Conservation (phyloP, 2,888 invertebrate genomes). For the Paralinhomoeus sp. region DNA sequence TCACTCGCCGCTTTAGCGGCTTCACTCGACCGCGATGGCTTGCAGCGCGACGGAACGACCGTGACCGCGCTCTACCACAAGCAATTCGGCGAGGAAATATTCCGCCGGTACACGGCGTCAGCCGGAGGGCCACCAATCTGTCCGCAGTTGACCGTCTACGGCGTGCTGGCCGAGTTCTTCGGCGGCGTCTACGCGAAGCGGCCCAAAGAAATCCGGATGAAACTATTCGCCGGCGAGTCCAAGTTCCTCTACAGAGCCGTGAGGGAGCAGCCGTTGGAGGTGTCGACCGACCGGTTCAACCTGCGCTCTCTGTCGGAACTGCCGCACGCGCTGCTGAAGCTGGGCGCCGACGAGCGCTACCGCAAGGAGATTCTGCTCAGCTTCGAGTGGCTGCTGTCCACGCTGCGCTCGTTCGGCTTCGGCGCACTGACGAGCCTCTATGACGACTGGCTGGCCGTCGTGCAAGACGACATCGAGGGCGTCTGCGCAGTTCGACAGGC, state of each 20-base stretch:
- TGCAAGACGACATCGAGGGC: too few species aligned
- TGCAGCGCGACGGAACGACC: not conserved
- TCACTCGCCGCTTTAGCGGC: too few species aligned
- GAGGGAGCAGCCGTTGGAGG: not conserved
- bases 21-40: too few species aligned
- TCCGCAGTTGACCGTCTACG: not conserved
- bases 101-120: not conserved
- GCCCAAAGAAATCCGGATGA: not conserved
- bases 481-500: too few species aligned
- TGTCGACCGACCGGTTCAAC: not conserved
- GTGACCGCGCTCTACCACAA: slow-evolving; percentile 3
- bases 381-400: not conserved
- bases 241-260: not conserved
- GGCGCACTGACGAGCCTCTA: not conserved
- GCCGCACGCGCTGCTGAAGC: not conserved
- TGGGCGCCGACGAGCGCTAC: not conserved
- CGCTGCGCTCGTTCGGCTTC: not conserved
- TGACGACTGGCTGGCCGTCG: too few species aligned
- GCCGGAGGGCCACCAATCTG: too few species aligned
- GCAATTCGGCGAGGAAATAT: slow-evolving; percentile 1
- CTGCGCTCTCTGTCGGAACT: not conserved
- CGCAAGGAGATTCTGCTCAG: not conserved
- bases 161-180: not conserved
- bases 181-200: not conserved
- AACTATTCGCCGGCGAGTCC: not conserved